These are phyloP conservation scores for Epirrita christyi DNA, from an alignment of 2,888 invertebrate genomes.

Conservation along the genomic window DNA sequence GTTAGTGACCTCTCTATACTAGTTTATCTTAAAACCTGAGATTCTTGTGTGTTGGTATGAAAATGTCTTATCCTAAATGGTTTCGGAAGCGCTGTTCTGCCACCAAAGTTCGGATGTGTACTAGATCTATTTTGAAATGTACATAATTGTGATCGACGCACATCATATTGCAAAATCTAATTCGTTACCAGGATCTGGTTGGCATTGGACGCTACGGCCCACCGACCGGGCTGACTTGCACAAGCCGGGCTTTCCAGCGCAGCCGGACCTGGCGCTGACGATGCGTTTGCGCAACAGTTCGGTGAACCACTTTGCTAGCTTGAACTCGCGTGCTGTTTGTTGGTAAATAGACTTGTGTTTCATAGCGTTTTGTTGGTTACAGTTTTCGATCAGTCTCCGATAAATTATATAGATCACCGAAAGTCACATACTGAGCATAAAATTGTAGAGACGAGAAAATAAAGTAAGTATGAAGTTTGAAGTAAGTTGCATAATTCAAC, in stretches of 20 bases:
- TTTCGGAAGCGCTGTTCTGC: too few relatives aligned
- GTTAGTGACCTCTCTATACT: too few relatives aligned
- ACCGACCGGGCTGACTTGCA: slow-evolving; percentile 56
- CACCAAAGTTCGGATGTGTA: too few relatives aligned
- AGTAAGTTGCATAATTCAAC: too few relatives aligned
- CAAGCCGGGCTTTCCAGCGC: slow-evolving; percentile 73
- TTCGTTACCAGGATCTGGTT: slow-evolving; percentile 34
- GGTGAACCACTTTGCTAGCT: slow-evolving; percentile 62
- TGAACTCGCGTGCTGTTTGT: slow-evolving; percentile 23
- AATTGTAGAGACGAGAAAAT: too few relatives aligned
- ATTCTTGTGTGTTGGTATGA: too few relatives aligned
- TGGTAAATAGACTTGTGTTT: slow-evolving; percentile 15
- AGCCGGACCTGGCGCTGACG: slow-evolving; percentile 65
- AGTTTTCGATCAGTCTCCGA: too few relatives aligned
- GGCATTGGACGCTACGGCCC: slow-evolving; percentile 34
- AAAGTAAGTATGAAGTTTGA: too few relatives aligned
- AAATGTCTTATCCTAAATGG: too few relatives aligned
- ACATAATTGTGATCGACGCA: background rate
- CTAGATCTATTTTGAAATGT: background rate
- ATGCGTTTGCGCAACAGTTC: slow-evolving; percentile 74
- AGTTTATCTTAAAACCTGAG: too few relatives aligned
- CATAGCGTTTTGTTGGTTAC: background rate
- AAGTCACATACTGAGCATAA: too few relatives aligned
- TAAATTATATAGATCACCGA: too few relatives aligned
- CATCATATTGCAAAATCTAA: slow-evolving; percentile 21